Conservation (phyloP, 2,113 vertebrate species). For the Phyllostomus discolor region DNA sequence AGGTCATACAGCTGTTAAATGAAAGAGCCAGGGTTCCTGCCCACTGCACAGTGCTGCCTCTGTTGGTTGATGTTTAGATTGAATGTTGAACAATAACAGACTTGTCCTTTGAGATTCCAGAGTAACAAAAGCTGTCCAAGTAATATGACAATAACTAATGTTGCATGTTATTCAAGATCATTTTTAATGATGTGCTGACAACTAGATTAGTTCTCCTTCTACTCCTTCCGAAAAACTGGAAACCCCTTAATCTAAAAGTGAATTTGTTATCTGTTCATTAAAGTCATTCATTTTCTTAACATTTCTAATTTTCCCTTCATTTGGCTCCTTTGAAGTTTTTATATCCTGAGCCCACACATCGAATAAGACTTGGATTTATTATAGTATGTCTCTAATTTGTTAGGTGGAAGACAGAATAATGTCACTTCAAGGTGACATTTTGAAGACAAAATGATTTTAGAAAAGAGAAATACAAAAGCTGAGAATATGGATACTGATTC, state of each 20-base stretch:
- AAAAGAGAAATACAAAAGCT: not conserved
- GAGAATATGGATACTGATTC: not conserved
- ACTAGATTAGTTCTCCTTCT: not conserved
- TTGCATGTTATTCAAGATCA: not conserved
- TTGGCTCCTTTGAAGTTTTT: not conserved
- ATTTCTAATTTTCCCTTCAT: not conserved
- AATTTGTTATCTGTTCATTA: not conserved
- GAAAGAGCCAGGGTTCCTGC: not conserved
- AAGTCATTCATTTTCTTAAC: not conserved
- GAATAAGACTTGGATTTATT: not conserved
- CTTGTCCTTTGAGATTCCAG: not conserved
- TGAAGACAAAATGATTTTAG: not conserved
- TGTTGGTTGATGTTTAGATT: not conserved
- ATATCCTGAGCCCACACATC: not conserved
- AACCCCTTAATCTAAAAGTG: not conserved
- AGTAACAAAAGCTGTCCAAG: not conserved
- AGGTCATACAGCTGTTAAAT: not conserved
- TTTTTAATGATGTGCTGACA: not conserved
- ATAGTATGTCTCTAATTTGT: not conserved
- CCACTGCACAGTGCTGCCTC: not conserved
- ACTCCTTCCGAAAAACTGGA: not conserved
- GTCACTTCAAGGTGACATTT: not conserved
- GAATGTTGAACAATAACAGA: not conserved
- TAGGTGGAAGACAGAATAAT: not conserved
- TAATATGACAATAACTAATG: not conserved